Conservation (phyloP, 2,888 invertebrate genomes). For the Acanthopleura granulata region DNA sequence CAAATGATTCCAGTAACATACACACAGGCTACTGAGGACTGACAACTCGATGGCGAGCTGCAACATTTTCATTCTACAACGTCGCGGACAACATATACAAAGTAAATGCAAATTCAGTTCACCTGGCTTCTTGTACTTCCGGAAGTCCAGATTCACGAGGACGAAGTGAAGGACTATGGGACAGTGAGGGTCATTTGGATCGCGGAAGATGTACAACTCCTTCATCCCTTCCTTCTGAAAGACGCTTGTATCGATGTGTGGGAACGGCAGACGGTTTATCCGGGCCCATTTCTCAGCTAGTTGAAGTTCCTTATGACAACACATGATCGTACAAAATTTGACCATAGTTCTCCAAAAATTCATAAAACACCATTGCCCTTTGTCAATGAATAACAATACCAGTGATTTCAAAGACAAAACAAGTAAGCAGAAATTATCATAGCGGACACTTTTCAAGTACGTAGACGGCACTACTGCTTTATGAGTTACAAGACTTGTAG, state of each 20-base stretch:
- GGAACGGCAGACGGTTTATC: slow-evolving; percentile 69
- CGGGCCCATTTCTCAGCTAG: slow-evolving; percentile 71
- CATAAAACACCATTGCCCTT: background rate
- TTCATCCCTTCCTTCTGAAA: slow-evolving; percentile 66
- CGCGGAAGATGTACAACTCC: slow-evolving; percentile 70
- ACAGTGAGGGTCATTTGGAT: slow-evolving; percentile 67
- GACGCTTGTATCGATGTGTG: slow-evolving; percentile 68
- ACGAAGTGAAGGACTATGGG: slow-evolving; percentile 71
- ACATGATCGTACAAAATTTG: background rate
- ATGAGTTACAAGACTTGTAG: too few species aligned
- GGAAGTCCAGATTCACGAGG: slow-evolving; percentile 69
- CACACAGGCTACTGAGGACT: too few species aligned
- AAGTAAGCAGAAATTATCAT: too few species aligned
- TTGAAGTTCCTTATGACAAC: slow-evolving; percentile 66
- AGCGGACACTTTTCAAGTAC: too few species aligned
- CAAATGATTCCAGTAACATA: too few species aligned
- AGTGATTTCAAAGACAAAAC: too few species aligned
- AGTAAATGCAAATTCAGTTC: slow-evolving; percentile 12
- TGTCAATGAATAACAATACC: background rate
- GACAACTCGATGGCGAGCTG: too few species aligned
- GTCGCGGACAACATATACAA: too few species aligned
- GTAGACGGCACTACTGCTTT: too few species aligned
- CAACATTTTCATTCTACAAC: too few species aligned
- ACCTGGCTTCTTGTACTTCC: slow-evolving; percentile 69
- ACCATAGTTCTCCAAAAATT: background rate